Evolutionary conservation across 2,797 vertebrate species (phyloP).

Genomic region (Loris lydekkerianus): DNA sequence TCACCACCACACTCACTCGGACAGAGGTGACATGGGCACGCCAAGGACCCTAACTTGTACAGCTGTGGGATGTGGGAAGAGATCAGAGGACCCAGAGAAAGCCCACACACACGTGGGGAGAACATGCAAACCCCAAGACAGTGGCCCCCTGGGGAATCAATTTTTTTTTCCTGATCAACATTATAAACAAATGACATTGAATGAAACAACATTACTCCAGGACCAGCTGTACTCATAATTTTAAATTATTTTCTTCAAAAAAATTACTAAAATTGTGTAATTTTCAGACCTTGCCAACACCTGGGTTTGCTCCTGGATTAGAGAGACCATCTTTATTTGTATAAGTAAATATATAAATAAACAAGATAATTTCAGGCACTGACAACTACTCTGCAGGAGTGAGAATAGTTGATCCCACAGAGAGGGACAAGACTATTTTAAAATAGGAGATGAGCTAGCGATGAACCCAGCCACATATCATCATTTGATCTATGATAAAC

Average conservation of each 20-base stretch:
- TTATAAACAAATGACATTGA: not conserved
- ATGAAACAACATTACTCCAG: not conserved
- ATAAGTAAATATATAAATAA: slow-evolving; percentile 6
- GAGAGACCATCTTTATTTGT: not conserved
- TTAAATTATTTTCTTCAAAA: slow-evolving; percentile 1
- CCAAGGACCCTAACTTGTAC: not conserved
- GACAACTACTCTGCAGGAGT: not conserved
- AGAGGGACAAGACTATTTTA: not conserved
- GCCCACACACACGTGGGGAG: not conserved
- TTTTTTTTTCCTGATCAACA: not conserved
- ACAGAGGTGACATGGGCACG: fast-evolving
- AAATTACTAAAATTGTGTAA: not conserved
- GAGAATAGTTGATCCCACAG: not conserved
- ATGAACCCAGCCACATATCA: too few relatives aligned
- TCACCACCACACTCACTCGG: not conserved
- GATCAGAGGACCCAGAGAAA: not conserved
- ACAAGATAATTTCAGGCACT: not conserved
- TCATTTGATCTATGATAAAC: too few relatives aligned
- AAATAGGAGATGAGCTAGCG: not conserved
- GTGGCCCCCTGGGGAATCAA: not conserved
- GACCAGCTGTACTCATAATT: not conserved
- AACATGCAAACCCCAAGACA: not conserved
- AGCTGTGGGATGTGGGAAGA: not conserved
- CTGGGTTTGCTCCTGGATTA: not conserved
- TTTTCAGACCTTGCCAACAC: not conserved